A percentile compares a stretch with the other conserved stretches of the same genome.
Evolutionary conservation across 1,140 invertebrate genomes (phyloP).

Genomic region (Cepaea nemoralis): DNA sequence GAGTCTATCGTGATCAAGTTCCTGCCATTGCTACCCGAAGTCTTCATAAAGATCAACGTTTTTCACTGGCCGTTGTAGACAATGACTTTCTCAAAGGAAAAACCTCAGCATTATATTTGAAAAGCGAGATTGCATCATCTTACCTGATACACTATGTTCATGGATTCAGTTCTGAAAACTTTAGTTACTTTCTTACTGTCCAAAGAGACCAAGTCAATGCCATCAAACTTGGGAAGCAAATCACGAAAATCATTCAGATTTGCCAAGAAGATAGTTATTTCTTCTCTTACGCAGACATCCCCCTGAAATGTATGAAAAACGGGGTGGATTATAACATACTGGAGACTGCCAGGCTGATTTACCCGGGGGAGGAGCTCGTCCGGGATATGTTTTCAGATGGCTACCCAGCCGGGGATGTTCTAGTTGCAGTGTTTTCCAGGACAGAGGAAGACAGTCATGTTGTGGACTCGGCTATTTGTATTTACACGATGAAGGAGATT

Average conservation of each 20-base stretch:
- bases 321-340: slow-evolving; percentile 87
- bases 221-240: slow-evolving; percentile 81
- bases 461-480: slow-evolving; percentile 88
- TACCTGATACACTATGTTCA: slow-evolving; percentile 89
- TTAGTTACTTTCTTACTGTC: slow-evolving; percentile 95
- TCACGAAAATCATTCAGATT: slow-evolving; percentile 93
- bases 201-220: slow-evolving; percentile 84
- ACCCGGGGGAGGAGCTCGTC: slow-evolving; percentile 90
- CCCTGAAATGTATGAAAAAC: slow-evolving; percentile 87
- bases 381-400: slow-evolving; percentile 79
- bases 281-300: slow-evolving; percentile 93
- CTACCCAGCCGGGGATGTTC: slow-evolving; percentile 84
- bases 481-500: slow-evolving; percentile 94
- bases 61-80: slow-evolving; percentile 46
- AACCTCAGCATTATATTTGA: slow-evolving; percentile 54
- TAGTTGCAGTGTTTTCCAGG: slow-evolving; percentile 92
- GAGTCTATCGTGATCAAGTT: slow-evolving; percentile 47
- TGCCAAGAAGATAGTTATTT: slow-evolving; percentile 95
- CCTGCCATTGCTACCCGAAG: slow-evolving; percentile 56
- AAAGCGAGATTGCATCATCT: slow-evolving; percentile 48
- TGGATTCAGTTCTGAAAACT: slow-evolving; percentile 93
- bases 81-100: slow-evolving; percentile 49
- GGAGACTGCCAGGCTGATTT: slow-evolving; percentile 92
- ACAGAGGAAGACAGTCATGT: slow-evolving; percentile 82
- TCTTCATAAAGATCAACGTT: slow-evolving; percentile 47